Percentiles rank a stretch among this genome's conserved stretches.
phyloP scores from a whole-genome alignment of 2,888 invertebrate genomes.

The Spialia ferax region DNA sequence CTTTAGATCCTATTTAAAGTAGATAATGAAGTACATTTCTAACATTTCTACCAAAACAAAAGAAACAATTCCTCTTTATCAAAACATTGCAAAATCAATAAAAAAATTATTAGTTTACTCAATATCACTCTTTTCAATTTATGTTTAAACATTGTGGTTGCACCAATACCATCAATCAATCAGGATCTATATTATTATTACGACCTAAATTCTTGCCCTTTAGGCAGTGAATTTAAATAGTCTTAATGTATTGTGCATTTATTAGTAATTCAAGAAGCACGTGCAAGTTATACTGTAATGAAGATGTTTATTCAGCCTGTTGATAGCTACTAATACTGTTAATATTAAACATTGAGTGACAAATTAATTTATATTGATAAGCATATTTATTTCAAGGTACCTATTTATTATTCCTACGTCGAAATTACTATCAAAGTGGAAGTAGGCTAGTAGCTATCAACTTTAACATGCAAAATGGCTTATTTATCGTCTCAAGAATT shows the following conservation, averaged over 20 bases:
- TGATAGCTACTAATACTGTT: slow-evolving; percentile 25
- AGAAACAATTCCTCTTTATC: no score
- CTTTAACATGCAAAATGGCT: slow-evolving; percentile 29
- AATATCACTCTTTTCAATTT: not conserved
- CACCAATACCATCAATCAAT: slow-evolving; percentile 49
- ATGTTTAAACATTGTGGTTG: slow-evolving; percentile 12
- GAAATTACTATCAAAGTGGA: slow-evolving; percentile 4
- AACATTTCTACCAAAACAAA: no score
- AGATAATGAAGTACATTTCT: no score
- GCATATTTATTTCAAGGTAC: not conserved
- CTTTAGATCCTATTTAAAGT: no score
- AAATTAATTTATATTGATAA: slow-evolving; percentile 17
- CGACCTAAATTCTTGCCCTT: slow-evolving; percentile 63
- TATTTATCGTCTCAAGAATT: slow-evolving; percentile 13
- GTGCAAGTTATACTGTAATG: slow-evolving; percentile 43
- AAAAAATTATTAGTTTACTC: no score
- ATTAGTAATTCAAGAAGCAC: slow-evolving; percentile 45
- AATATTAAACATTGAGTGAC: slow-evolving; percentile 15
- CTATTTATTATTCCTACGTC: not conserved
- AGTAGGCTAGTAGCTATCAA: slow-evolving; percentile 34
- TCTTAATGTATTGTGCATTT: slow-evolving; percentile 49
- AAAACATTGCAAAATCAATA: no score
- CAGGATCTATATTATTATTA: slow-evolving; percentile 38
- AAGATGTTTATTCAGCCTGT: slow-evolving; percentile 33
- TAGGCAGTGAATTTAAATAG: slow-evolving; percentile 39